These are phyloP conservation scores for Limnephilus marmoratus DNA, from an alignment of 2,888 invertebrate species.

Conservation along the genomic window DNA sequence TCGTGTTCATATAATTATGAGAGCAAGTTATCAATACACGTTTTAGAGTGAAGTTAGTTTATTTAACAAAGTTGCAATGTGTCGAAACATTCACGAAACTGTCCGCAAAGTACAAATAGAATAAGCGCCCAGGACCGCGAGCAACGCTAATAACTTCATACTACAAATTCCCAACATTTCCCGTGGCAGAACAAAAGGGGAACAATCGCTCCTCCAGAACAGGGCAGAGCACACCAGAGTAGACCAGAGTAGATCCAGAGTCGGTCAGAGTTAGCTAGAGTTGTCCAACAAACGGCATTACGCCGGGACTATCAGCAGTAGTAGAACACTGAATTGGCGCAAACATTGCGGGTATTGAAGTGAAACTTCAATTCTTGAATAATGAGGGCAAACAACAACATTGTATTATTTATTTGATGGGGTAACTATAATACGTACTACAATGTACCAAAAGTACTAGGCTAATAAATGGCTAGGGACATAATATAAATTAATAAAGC, in stretches of 20 bases:
- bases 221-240: not conserved
- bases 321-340: not conserved
- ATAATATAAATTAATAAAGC: too few species aligned
- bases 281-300: conserved; percentile 20
- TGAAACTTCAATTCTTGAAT: too few species aligned
- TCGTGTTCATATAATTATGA: not conserved
- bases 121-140: not conserved
- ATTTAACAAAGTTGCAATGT: not conserved
- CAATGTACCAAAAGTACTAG: too few species aligned
- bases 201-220: not conserved
- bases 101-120: not conserved
- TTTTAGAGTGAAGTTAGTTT: not conserved
- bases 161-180: not conserved
- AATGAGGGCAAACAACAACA: not conserved
- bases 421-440: too few species aligned
- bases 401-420: too few species aligned
- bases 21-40: not conserved
- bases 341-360: not conserved
- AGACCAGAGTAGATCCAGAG: not conserved
- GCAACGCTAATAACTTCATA: conserved; percentile 13
- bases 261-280: not conserved
- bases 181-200: conserved; percentile 10
- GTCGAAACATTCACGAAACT: conserved; percentile 16
- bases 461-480: too few species aligned
- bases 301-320: not conserved